Evolutionary conservation across 2,797 vertebrate species (phyloP).

Genomic region (Sarcophilus harrisii): DNA sequence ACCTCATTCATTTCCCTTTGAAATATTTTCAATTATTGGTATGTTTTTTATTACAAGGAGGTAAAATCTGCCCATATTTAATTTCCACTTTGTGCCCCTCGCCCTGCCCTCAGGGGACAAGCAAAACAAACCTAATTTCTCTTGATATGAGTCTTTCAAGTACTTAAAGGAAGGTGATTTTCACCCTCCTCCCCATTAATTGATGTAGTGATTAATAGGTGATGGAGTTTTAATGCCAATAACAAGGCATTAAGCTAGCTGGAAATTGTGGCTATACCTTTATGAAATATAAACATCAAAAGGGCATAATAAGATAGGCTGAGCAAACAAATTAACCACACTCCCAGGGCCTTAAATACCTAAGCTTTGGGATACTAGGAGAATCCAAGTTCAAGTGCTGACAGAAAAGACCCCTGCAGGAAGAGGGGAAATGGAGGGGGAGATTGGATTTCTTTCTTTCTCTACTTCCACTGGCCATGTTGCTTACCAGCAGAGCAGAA

Average conservation of each 20-base stretch:
- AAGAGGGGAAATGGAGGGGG: background rate
- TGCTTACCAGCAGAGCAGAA: background rate
- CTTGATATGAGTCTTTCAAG: background rate
- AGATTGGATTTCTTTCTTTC: background rate
- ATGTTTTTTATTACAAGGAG: background rate
- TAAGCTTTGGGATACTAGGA: background rate
- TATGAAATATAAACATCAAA: background rate
- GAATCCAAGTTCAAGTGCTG: background rate
- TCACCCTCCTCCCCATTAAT: background rate
- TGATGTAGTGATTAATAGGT: background rate
- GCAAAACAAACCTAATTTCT: background rate
- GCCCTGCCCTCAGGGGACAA: background rate
- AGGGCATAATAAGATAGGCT: background rate
- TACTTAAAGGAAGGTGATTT: background rate
- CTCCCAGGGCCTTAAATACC: background rate
- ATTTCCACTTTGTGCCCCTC: background rate
- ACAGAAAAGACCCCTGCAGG: background rate
- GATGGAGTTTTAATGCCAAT: background rate
- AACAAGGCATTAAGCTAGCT: background rate
- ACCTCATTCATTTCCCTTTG: background rate
- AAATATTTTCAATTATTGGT: background rate
- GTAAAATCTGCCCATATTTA: background rate
- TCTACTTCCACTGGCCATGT: background rate
- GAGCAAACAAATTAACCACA: background rate
- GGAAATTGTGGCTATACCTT: background rate